These are phyloP conservation scores for Lobophora halterata DNA, from an alignment of 2,888 invertebrate genomes.

Conservation along the genomic window DNA sequence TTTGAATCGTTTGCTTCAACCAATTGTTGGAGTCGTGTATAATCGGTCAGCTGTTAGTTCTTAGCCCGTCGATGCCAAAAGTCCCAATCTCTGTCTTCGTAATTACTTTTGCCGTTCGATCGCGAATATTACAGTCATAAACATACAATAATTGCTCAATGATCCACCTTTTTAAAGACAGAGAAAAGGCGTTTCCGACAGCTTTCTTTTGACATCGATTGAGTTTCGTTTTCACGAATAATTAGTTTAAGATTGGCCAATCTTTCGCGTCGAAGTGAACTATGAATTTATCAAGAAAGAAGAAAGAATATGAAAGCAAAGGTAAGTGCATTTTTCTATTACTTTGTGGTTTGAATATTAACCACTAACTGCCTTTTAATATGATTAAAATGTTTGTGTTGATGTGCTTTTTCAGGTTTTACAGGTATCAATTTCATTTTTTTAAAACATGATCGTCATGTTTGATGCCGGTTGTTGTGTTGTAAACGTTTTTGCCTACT, in stretches of 20 bases:
- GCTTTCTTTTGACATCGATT: slow-evolving; percentile 68
- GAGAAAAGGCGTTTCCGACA: slow-evolving; percentile 39
- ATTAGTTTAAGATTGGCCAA: slow-evolving; percentile 73
- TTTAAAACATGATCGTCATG: slow-evolving; percentile 2
- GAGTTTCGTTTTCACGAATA: slow-evolving; percentile 39
- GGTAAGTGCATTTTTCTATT: slow-evolving; percentile 58
- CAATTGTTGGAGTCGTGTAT: slow-evolving; percentile 38
- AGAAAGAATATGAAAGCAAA: slow-evolving; percentile 42
- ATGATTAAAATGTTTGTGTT: slow-evolving; percentile 58
- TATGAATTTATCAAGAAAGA: slow-evolving; percentile 40
- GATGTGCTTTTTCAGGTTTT: slow-evolving; percentile 68
- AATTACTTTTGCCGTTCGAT: slow-evolving; percentile 61
- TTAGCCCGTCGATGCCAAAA: slow-evolving; percentile 67
- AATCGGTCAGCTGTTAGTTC: slow-evolving; percentile 58
- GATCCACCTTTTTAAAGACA: slow-evolving; percentile 53
- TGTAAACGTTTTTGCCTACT: neutral
- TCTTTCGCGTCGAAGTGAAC: slow-evolving; percentile 53
- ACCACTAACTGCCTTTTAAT: slow-evolving; percentile 51
- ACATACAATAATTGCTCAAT: slow-evolving; percentile 64
- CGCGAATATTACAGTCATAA: slow-evolving; percentile 63
- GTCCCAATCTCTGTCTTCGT: slow-evolving; percentile 55
- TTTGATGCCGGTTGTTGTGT: slow-evolving; percentile 2
- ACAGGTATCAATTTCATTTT: slow-evolving; percentile 71
- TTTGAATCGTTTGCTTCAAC: slow-evolving; percentile 40
- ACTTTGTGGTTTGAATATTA: slow-evolving; percentile 39